These are phyloP conservation scores for Sardinella longiceps DNA, from an alignment of 2,797 vertebrate genomes.

Conservation along the genomic window DNA sequence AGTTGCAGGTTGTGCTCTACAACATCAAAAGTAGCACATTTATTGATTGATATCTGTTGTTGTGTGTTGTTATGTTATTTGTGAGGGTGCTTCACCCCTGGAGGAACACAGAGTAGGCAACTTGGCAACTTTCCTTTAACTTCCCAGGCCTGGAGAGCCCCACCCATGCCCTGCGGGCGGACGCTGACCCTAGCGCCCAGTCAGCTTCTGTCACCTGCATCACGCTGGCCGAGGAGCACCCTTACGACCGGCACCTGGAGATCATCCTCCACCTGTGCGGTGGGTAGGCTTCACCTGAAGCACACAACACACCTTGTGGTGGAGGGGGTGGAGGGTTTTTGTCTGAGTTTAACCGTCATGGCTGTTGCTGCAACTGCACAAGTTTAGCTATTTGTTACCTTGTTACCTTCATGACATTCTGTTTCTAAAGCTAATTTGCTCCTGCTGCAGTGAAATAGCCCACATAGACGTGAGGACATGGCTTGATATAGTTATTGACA, in stretches of 20 bases:
- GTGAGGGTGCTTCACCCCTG: not conserved
- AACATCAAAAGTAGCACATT: too few species aligned
- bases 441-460: not conserved
- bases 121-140: too few species aligned
- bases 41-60: too few species aligned
- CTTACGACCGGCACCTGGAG: constrained; percentile 87
- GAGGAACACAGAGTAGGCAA: not conserved
- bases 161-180: constrained; percentile 89
- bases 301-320: not conserved
- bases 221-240: constrained; percentile 90
- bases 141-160: constrained; percentile 91
- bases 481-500: not conserved
- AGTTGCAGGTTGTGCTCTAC: too few species aligned
- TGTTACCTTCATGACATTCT: not conserved
- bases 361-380: not conserved
- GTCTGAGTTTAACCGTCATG: not conserved
- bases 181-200: constrained; percentile 89
- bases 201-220: constrained; percentile 91
- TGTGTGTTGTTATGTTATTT: too few species aligned
- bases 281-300: constrained; percentile 65
- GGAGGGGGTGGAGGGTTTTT: too few species aligned
- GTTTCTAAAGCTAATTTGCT: not conserved
- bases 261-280: constrained; percentile 93
- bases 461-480: not conserved
- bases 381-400: not conserved